Evolutionary conservation across 2,888 invertebrate species (phyloP), one percentile per base, ranked within the genome.

Genomic region (Acrobasis consociella): DNA sequence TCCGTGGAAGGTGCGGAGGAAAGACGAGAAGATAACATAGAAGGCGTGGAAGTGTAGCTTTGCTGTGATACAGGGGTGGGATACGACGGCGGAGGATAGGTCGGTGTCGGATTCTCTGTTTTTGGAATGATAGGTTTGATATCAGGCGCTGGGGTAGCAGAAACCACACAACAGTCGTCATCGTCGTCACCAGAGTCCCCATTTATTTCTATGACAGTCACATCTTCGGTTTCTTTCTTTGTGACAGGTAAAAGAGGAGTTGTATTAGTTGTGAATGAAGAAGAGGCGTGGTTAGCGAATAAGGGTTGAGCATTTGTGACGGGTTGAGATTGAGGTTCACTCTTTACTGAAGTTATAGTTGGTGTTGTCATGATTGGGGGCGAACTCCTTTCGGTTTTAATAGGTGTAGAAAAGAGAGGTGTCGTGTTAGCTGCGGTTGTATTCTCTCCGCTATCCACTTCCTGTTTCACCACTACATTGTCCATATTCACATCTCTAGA

Each of bases 171-270:
- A 64, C 91, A 91, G 70, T 92, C 92, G 65, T 92, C 92, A 53
- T 91, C 92, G 72, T 92, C 91, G 51, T 91, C 91, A 67, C 90
- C 88, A 0, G 91, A 91, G 71, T 92, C 92, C 11, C 92, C 91
- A 69, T 91, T 91, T 58, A 92, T 92, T 78, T 92, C 92, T 64
- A 92, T 91, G 16, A 92, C 80, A 1, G 90, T 87, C 39, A 86
- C 68, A 11, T 72, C 68, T 50, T 88, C 85, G 13, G 17, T 55
- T 75, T 91, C 91, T 16, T 74, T 82, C 72, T 92, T 92, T 9
- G 87, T 78, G 1, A 90, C 83, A 0, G 88, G 83, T 22, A 85
- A 74, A 9, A 89, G 75, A 15, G 85, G 78, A 17, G 78, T 71
- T 7, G 74, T 67, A 31, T 65, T 50, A 22, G 67, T 59, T 22